Evolutionary conservation across 2,797 vertebrate species (phyloP).

Genomic region (Girardinus metallicus): DNA sequence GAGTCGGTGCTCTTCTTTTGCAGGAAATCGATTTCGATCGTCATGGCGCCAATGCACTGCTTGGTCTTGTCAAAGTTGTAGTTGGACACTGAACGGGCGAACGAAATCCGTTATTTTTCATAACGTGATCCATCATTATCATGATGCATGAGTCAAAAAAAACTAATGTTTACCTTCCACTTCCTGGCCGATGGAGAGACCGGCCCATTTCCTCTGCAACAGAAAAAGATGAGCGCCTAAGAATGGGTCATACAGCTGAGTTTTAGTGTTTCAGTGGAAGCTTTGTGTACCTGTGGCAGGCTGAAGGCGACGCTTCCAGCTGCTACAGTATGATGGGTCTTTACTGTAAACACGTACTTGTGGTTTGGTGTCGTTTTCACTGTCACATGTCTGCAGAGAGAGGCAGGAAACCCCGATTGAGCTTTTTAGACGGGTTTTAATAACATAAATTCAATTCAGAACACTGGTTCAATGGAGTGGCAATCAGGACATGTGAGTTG

Average conservation of each 20-base stretch:
- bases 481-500: neutral
- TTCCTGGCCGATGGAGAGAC: constrained; percentile 96
- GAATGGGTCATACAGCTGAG: neutral
- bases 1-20: constrained; percentile 96
- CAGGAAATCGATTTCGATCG: constrained; percentile 96
- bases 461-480: neutral
- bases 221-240: constrained; percentile 13
- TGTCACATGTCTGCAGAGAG: constrained; percentile 86
- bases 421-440: neutral
- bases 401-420: neutral
- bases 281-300: constrained; percentile 88
- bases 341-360: constrained; percentile 92
- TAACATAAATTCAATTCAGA: neutral
- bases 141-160: neutral
- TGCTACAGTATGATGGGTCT: constrained; percentile 88
- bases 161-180: constrained; percentile 87
- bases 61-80: constrained; percentile 95
- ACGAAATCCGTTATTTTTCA: neutral
- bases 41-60: constrained; percentile 95
- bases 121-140: neutral
- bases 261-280: neutral
- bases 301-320: constrained; percentile 94
- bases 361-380: constrained; percentile 95
- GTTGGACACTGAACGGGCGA: constrained; percentile 80
- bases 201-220: constrained; percentile 95